Conservation (phyloP, 2,797 vertebrate genomes). For the Melanotaenia boesemani region DNA sequence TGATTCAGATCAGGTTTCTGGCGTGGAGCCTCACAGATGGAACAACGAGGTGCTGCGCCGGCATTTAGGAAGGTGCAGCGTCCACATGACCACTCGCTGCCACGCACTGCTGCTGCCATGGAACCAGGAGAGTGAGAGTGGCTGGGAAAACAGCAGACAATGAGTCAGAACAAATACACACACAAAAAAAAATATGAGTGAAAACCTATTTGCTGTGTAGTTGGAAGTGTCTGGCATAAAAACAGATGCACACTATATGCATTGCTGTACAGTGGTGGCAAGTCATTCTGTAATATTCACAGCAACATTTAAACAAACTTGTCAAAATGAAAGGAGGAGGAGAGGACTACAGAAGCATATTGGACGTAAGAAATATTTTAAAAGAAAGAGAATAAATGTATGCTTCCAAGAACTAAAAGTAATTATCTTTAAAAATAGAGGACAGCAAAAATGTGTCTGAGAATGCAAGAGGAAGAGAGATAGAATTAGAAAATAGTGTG, state of each 20-base stretch:
- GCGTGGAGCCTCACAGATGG: conserved; percentile 96
- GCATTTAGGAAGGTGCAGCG: conserved; percentile 97
- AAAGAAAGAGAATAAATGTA: conserved; percentile 16
- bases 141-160: conserved; percentile 79
- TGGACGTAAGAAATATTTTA: conserved; percentile 4
- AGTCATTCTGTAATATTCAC: conserved; percentile 15
- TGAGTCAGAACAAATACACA: conserved; percentile 41
- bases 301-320: conserved; percentile 12
- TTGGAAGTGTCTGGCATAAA: conserved; percentile 9
- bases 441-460: conserved; percentile 23
- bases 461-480: conserved; percentile 33
- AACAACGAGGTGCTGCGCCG: conserved; percentile 91
- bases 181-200: background rate
- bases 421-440: conserved; percentile 41
- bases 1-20: conserved; percentile 96
- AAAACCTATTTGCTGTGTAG: conserved; percentile 5
- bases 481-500: conserved; percentile 52
- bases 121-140: conserved; percentile 92
- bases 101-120: conserved; percentile 89
- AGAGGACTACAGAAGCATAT: conserved; percentile 10
- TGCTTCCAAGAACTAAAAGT: conserved; percentile 31
- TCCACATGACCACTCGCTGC: conserved; percentile 94
- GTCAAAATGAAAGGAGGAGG: background rate
- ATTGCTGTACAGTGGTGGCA: background rate
- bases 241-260: conserved; percentile 17